Evolutionary conservation across 2,113 vertebrate genomes (phyloP).

Genomic region (Cyprinodon variegatus): DNA sequence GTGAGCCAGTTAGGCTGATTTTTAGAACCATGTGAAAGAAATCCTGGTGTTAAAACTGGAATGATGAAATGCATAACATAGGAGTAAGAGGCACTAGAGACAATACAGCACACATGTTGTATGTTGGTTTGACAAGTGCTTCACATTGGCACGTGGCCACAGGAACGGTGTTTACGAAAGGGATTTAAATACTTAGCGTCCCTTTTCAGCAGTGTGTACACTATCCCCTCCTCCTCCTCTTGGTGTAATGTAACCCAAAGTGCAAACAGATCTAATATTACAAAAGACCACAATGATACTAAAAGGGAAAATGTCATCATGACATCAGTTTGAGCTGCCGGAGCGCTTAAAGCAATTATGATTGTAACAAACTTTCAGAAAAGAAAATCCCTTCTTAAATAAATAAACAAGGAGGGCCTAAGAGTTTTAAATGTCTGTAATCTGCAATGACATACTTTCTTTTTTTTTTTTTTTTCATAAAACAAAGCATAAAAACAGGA

Average conservation of each 20-base stretch:
- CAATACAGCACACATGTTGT: not conserved
- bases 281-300: not conserved
- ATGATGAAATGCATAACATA: not conserved
- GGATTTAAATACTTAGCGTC: conserved; percentile 31
- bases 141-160: conserved; percentile 33
- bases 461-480: conserved; percentile 25
- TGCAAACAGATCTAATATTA: conserved; percentile 9
- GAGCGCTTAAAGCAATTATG: not conserved
- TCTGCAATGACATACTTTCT: conserved; percentile 23
- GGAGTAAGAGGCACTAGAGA: not conserved
- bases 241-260: conserved; percentile 12
- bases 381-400: conserved; percentile 14
- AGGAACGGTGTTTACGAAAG: conserved; percentile 31
- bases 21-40: not conserved
- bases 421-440: conserved; percentile 59
- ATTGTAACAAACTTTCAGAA: not conserved
- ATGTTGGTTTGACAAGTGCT: conserved; percentile 10
- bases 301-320: not conserved
- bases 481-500: conserved; percentile 54
- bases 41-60: not conserved
- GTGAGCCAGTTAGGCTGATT: not conserved
- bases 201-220: conserved; percentile 19
- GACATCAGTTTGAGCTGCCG: not conserved
- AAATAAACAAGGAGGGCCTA: conserved; percentile 1
- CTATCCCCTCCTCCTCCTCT: not conserved